phyloP scores from a whole-genome alignment of 2,797 vertebrate species.

The Clarias platycephalus region DNA sequence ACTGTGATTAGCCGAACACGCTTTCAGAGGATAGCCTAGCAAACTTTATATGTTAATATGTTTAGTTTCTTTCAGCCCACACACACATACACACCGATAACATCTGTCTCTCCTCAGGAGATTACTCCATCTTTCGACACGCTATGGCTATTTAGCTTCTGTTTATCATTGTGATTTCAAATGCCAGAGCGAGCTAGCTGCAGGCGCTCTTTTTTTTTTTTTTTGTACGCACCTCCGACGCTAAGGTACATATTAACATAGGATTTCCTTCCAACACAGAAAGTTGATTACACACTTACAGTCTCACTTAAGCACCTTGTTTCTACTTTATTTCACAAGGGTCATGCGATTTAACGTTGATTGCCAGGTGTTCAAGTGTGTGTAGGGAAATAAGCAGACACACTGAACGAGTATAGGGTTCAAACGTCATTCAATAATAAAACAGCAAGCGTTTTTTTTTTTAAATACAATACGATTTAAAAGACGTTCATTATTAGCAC shows the following conservation, averaged over 20 bases:
- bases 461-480: background rate
- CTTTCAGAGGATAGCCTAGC: background rate
- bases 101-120: slow-evolving; percentile 37
- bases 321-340: slow-evolving; percentile 21
- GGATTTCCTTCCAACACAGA: slow-evolving; percentile 5
- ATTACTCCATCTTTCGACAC: slow-evolving; percentile 11
- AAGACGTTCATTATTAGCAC: background rate
- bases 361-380: slow-evolving; percentile 6
- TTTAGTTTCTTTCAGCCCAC: background rate
- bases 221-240: slow-evolving; percentile 39
- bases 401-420: background rate
- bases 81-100: slow-evolving; percentile 30
- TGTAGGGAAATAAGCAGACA: slow-evolving; percentile 39
- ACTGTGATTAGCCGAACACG: background rate
- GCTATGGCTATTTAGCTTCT: slow-evolving; percentile 21
- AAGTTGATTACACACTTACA: background rate
- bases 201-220: slow-evolving; percentile 13
- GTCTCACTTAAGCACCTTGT: background rate
- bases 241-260: slow-evolving; percentile 40
- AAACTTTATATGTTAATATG: background rate
- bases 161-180: slow-evolving; percentile 32
- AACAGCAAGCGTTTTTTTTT: background rate
- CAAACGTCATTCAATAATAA: background rate
- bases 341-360: slow-evolving; percentile 37
- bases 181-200: slow-evolving; percentile 17